phyloP scores from a whole-genome alignment of 2,888 invertebrate genomes.

The Chloroclysta siterata region DNA sequence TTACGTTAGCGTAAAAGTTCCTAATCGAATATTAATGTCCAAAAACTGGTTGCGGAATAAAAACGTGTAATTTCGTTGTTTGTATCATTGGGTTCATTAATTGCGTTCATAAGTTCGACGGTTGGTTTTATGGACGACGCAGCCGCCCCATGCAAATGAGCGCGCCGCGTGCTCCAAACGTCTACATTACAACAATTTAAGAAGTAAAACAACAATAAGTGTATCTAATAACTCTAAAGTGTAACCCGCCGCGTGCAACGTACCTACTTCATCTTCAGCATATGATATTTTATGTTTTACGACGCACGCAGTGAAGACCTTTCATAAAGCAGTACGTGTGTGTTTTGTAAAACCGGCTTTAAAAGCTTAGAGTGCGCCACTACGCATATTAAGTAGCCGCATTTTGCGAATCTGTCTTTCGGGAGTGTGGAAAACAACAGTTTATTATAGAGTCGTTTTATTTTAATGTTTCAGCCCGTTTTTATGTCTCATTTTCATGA shows the following conservation, averaged over 20 bases:
- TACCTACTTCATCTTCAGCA: constrained; percentile 37
- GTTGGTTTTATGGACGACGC: constrained; percentile 71
- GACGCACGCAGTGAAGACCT: constrained; percentile 41
- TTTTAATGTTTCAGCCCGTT: constrained; percentile 60
- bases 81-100: constrained; percentile 80
- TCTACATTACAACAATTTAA: constrained; percentile 80
- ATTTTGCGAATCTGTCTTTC: constrained; percentile 40
- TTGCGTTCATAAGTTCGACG: constrained; percentile 77
- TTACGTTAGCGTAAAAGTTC: constrained; percentile 43
- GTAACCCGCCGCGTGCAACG: constrained; percentile 27
- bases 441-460: constrained; percentile 53
- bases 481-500: constrained; percentile 73
- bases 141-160: constrained; percentile 77
- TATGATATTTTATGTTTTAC: constrained; percentile 42
- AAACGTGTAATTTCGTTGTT: constrained; percentile 23
- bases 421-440: constrained; percentile 49
- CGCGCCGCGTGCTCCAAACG: constrained; percentile 77
- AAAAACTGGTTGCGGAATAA: constrained; percentile 30
- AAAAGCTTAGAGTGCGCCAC: constrained; percentile 42
- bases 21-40: constrained; percentile 70
- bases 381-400: constrained; percentile 52
- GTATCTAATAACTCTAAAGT: constrained; percentile 51
- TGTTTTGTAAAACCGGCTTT: constrained; percentile 45
- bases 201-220: constrained; percentile 81
- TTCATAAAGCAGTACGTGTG: constrained; percentile 45